Percentiles rank a stretch among this genome's conserved stretches.
Conservation (phyloP, 2,113 vertebrate species). For the Hymenochirus boettgeri region DNA sequence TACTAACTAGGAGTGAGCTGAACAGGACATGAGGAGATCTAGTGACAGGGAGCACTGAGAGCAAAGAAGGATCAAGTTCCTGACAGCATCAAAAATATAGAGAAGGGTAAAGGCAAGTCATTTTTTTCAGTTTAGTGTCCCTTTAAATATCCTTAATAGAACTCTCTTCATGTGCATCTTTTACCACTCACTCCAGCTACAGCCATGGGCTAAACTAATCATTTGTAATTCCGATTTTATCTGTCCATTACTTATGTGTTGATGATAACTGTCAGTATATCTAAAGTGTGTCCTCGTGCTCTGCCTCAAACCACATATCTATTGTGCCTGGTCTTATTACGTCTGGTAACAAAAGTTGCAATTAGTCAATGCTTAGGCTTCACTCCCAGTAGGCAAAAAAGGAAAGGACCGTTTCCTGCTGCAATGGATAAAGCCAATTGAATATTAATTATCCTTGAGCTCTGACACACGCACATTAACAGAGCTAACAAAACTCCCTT, state of each 20-base stretch:
- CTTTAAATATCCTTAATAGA: too few relatives aligned
- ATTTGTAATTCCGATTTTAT: neutral
- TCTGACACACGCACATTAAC: slow-evolving; percentile 12
- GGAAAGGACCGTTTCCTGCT: slow-evolving; percentile 29
- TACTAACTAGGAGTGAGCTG: too few relatives aligned
- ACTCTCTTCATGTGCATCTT: neutral
- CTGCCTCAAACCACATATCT: slow-evolving; percentile 27
- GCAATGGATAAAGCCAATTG: slow-evolving; percentile 23
- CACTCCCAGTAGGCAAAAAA: slow-evolving; percentile 11
- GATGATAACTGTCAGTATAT: slow-evolving; percentile 5
- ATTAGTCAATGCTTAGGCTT: slow-evolving; percentile 29
- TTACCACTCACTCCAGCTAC: neutral
- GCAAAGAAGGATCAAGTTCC: too few relatives aligned
- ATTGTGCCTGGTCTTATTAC: too few relatives aligned
- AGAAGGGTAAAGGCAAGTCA: too few relatives aligned
- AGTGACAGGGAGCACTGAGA: too few relatives aligned
- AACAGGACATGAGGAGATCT: too few relatives aligned
- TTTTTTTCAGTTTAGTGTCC: too few relatives aligned
- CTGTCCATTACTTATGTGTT: neutral
- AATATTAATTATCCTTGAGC: slow-evolving; percentile 30
- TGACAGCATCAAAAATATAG: too few relatives aligned
- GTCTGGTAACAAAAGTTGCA: slow-evolving; percentile 29
- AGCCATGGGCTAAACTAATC: neutral
- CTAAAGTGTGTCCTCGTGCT: neutral
- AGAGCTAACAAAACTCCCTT: slow-evolving; percentile 14